These are phyloP conservation scores for Steatornis caripensis DNA, from an alignment of 2,113 vertebrate genomes.

Conservation along the genomic window DNA sequence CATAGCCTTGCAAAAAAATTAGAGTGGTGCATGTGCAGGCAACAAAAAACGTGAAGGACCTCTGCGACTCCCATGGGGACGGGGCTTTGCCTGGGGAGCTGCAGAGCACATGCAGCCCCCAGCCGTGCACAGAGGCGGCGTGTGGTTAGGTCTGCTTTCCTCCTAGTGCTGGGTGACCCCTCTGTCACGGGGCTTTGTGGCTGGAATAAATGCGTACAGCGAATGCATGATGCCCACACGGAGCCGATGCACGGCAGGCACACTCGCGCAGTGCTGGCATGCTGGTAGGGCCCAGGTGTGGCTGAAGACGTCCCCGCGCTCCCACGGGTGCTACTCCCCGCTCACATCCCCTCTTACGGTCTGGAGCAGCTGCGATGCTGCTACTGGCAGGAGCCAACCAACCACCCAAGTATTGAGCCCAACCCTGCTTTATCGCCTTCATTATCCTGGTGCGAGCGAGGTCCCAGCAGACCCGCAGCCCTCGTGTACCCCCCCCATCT, in stretches of 20 bases:
- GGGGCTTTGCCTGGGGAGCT: not conserved
- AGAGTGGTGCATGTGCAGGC: not conserved
- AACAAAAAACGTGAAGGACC: not conserved
- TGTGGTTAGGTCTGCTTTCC: rapidly evolving
- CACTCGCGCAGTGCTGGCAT: rapidly evolving
- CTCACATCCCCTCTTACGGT: rapidly evolving
- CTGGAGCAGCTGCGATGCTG: rapidly evolving
- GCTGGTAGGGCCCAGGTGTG: not conserved
- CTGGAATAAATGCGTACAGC: not conserved
- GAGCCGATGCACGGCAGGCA: rapidly evolving
- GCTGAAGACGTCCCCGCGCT: rapidly evolving
- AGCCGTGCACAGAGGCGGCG: not conserved
- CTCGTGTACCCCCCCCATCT: rapidly evolving
- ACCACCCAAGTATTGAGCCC: not conserved
- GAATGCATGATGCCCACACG: rapidly evolving
- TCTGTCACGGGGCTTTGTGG: rapidly evolving
- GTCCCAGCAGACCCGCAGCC: not conserved
- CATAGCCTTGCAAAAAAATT: not conserved
- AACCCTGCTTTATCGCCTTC: not conserved
- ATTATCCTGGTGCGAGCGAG: not conserved
- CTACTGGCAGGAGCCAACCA: not conserved
- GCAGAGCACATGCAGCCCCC: not conserved
- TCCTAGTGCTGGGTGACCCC: not conserved
- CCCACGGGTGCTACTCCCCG: not conserved
- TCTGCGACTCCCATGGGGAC: not conserved